phyloP scores from a whole-genome alignment of 2,888 invertebrate genomes.

The Protodeltote pygarga region DNA sequence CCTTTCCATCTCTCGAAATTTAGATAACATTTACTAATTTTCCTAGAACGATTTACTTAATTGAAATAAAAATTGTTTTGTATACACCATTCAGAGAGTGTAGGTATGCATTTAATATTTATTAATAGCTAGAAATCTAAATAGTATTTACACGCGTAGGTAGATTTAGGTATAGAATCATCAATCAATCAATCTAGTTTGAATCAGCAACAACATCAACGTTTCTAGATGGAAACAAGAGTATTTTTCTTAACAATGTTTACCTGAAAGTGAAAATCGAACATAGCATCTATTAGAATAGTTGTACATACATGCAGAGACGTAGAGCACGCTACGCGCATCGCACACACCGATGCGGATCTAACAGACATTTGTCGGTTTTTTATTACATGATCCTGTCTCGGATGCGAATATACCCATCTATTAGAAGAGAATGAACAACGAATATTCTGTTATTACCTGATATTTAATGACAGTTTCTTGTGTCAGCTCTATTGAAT shows the following conservation, averaged over 20 bases:
- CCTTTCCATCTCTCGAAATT: conserved; percentile 22
- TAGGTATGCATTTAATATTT: too few relatives aligned
- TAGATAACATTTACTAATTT: conserved; percentile 19
- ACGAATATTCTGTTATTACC: conserved; percentile 70
- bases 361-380: conserved; percentile 44
- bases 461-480: conserved; percentile 80
- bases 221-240: conserved; percentile 21
- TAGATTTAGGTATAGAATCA: neutral
- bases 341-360: conserved; percentile 55
- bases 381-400: conserved; percentile 60
- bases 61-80: neutral
- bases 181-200: neutral
- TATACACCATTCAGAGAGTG: neutral
- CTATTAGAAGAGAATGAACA: conserved; percentile 61
- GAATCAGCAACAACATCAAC: conserved; percentile 6
- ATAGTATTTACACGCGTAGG: too few relatives aligned
- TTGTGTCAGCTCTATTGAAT: conserved; percentile 82
- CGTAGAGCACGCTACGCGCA: conserved; percentile 60
- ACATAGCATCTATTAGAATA: conserved; percentile 60
- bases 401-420: conserved; percentile 55
- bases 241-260: conserved; percentile 43
- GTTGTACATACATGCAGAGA: conserved; percentile 52
- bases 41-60: conserved; percentile 10
- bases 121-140: too few relatives aligned
- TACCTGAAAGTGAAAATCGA: conserved; percentile 81